These are phyloP conservation scores for Sepiola atlantica DNA, from an alignment of 2,888 invertebrate species.

Conservation along the genomic window DNA sequence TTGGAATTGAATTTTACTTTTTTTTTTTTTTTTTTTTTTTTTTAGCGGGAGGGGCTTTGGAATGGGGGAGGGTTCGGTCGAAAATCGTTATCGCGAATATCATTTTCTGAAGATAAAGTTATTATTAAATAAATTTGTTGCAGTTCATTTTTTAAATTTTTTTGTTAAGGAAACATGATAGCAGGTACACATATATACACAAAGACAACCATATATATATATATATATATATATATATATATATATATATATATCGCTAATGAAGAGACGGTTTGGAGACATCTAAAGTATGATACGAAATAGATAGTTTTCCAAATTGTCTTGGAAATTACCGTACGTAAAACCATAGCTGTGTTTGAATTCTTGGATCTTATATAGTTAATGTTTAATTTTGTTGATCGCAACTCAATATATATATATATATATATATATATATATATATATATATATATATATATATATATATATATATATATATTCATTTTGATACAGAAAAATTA, in stretches of 20 bases:
- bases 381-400: neutral
- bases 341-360: too few species aligned
- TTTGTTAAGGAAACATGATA: too few species aligned
- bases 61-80: neutral
- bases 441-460: neutral
- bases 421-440: neutral
- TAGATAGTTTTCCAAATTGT: too few species aligned
- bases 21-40: neutral
- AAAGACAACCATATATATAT: neutral
- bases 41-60: neutral
- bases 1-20: neutral
- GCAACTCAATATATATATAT: neutral
- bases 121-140: too few species aligned
- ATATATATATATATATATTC: neutral
- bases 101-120: too few species aligned
- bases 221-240: neutral
- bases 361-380: neutral
- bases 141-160: too few species aligned
- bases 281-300: too few species aligned
- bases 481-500: too few species aligned
- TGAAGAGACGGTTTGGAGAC: too few species aligned
- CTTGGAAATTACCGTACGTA: too few species aligned
- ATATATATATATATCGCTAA: neutral
- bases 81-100: neutral
- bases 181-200: neutral